A percentile compares a stretch with the other conserved stretches of the same genome.
Conservation (phyloP, 2,797 vertebrate species). For the Malacoctenus gilli region DNA sequence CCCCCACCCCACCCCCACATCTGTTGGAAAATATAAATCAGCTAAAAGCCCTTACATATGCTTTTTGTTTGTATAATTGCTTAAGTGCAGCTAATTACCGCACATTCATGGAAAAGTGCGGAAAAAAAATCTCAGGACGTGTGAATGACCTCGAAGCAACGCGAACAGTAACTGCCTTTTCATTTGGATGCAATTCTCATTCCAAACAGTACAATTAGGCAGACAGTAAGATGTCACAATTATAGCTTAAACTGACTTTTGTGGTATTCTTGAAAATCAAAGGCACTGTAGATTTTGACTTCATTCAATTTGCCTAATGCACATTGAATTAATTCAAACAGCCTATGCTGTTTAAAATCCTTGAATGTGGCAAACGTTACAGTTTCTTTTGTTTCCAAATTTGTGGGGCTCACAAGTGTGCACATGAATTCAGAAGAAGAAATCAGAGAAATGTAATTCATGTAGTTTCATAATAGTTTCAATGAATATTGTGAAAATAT, state of each 20-base stretch:
- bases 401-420: too few relatives aligned
- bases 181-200: slow-evolving; percentile 22
- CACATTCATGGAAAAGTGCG: slow-evolving; percentile 3
- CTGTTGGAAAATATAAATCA: slow-evolving; percentile 54
- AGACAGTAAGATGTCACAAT: not conserved
- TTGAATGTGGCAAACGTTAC: not conserved
- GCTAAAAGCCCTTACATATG: slow-evolving; percentile 41
- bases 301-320: not conserved
- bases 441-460: too few relatives aligned
- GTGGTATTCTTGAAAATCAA: not conserved
- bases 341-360: not conserved
- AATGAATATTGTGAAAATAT: too few relatives aligned
- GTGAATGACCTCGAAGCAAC: slow-evolving; percentile 23
- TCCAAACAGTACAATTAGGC: slow-evolving; percentile 38
- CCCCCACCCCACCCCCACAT: not conserved
- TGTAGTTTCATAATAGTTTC: too few relatives aligned
- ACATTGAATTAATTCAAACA: not conserved
- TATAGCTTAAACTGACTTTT: not conserved
- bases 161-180: slow-evolving; percentile 13
- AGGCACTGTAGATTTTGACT: not conserved
- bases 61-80: slow-evolving; percentile 60
- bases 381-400: not conserved
- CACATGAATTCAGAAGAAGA: too few relatives aligned
- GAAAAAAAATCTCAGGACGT: slow-evolving; percentile 4
- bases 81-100: slow-evolving; percentile 57